Percentiles rank a stretch among this genome's conserved stretches.
Conservation (phyloP, 2,113 vertebrate genomes). For the Ochotona princeps region DNA sequence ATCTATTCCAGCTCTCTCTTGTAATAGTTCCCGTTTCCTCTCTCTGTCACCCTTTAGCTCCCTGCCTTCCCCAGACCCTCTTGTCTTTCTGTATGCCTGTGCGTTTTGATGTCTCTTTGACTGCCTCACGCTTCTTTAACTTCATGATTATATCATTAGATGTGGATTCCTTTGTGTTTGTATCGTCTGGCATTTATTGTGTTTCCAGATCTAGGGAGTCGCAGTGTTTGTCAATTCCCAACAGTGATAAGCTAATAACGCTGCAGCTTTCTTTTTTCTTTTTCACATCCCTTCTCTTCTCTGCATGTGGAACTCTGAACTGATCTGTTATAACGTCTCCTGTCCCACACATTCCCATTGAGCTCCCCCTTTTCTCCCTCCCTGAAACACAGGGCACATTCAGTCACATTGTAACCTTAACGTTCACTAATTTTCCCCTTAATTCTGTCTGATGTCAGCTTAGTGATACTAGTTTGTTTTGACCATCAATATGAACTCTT, state of each 20-base stretch:
- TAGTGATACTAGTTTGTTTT: neutral
- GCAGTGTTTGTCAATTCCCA: neutral
- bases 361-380: neutral
- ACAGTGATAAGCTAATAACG: neutral
- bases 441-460: neutral
- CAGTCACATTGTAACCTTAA: neutral
- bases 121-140: neutral
- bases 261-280: neutral
- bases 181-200: neutral
- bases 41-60: fast-evolving
- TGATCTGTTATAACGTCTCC: neutral
- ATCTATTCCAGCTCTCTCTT: neutral
- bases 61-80: neutral
- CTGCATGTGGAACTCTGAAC: neutral
- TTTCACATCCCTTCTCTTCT: neutral
- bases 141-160: neutral
- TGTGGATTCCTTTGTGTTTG: neutral
- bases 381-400: neutral
- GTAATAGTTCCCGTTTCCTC: neutral
- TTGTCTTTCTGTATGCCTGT: neutral
- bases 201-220: neutral
- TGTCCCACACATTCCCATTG: neutral
- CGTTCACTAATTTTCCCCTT: neutral
- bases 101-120: neutral
- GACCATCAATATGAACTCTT: neutral